Conservation (phyloP, 2,888 invertebrate genomes). For the Trachelus iudaicus region DNA sequence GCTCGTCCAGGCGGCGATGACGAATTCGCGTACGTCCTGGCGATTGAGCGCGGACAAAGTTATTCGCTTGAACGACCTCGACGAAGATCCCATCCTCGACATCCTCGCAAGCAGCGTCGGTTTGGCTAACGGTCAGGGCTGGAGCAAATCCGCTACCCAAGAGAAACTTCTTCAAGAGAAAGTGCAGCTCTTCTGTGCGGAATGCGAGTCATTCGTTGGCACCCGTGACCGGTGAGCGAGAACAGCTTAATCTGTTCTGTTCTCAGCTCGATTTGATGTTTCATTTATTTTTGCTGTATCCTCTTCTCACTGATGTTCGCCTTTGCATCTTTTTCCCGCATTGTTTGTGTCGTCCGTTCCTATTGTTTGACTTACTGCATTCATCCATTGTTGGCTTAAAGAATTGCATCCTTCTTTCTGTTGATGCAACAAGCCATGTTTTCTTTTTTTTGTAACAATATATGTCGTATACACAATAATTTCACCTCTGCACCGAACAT, state of each 20-base stretch:
- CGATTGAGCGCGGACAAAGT: slow-evolving; percentile 82
- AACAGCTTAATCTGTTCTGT: background rate
- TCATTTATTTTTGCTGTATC: background rate
- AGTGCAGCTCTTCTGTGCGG: slow-evolving; percentile 55
- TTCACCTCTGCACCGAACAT: background rate
- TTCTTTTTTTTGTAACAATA: background rate
- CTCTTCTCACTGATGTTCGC: background rate
- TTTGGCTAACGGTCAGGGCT: slow-evolving; percentile 53
- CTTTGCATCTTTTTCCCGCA: background rate
- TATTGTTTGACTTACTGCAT: background rate
- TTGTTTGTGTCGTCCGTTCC: background rate
- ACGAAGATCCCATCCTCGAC: slow-evolving; percentile 80
- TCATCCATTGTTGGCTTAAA: background rate
- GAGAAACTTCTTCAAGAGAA: slow-evolving; percentile 47
- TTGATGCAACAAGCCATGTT: background rate
- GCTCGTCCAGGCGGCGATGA: slow-evolving; percentile 64
- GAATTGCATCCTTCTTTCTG: background rate
- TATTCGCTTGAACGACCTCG: slow-evolving; percentile 71
- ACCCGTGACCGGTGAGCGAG: slow-evolving; percentile 50
- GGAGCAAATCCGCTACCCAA: slow-evolving; percentile 55
- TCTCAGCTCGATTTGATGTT: background rate
- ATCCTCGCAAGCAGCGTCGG: slow-evolving; percentile 78
- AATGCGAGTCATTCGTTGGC: slow-evolving; percentile 51
- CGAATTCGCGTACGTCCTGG: slow-evolving; percentile 89
- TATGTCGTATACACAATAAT: background rate